Percentiles rank a stretch among this genome's conserved stretches.
Conservation (phyloP, 1,140 invertebrate species). For the Propsilocerus akamusi region DNA sequence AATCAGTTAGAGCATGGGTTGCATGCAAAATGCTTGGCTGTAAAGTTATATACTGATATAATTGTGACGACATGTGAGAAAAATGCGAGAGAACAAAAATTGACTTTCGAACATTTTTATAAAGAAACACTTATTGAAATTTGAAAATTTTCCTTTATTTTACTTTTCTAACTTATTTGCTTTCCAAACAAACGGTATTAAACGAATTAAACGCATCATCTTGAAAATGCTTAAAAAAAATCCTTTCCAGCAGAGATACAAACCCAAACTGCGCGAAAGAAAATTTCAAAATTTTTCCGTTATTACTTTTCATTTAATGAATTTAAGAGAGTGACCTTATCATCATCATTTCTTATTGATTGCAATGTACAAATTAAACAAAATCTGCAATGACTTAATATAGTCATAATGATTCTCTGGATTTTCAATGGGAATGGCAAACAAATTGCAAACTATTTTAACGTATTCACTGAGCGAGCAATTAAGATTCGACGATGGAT, state of each 20-base stretch:
- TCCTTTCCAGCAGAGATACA: neutral
- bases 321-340: too few relatives aligned
- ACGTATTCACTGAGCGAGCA: slow-evolving; percentile 55
- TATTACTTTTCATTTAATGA: slow-evolving; percentile 8
- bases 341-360: slow-evolving; percentile 49
- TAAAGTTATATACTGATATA: neutral
- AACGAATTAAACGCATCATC: too few relatives aligned
- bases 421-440: slow-evolving; percentile 74
- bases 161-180: neutral
- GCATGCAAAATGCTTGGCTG: neutral
- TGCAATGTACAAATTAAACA: slow-evolving; percentile 74
- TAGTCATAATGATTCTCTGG: slow-evolving; percentile 31
- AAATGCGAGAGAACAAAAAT: neutral
- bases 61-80: neutral
- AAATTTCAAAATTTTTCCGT: neutral
- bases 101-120: neutral
- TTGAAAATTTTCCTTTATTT: neutral
- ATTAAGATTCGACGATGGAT: slow-evolving; percentile 58
- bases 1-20: neutral
- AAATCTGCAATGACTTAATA: slow-evolving; percentile 73
- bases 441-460: slow-evolving; percentile 58
- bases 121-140: neutral
- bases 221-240: too few relatives aligned
- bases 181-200: too few relatives aligned
- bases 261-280: neutral